phyloP scores from a whole-genome alignment of 2,888 invertebrate genomes.

The Hyles lineata region DNA sequence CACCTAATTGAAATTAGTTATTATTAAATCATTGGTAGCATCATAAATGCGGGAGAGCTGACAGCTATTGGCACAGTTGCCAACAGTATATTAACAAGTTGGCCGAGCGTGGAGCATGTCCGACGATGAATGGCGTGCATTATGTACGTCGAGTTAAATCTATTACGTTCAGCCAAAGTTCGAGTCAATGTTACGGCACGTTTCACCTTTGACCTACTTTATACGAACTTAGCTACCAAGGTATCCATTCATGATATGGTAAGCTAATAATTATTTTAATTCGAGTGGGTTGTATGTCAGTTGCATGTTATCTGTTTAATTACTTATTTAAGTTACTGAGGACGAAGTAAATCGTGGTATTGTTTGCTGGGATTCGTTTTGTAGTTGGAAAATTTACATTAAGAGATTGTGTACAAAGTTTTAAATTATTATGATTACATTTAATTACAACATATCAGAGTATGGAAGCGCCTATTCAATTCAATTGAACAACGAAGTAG shows the following conservation, averaged over 20 bases:
- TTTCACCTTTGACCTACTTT: constrained; percentile 52
- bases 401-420: background rate
- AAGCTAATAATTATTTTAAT: constrained; percentile 32
- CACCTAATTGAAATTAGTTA: too few relatives aligned
- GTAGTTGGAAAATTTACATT: background rate
- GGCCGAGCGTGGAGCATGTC: background rate
- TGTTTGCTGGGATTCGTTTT: constrained; percentile 10
- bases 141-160: constrained; percentile 21
- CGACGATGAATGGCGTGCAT: constrained; percentile 13
- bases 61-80: background rate
- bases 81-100: background rate
- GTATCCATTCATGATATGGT: constrained; percentile 30
- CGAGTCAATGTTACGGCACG: constrained; percentile 50
- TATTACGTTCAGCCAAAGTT: constrained; percentile 31
- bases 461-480: too few relatives aligned
- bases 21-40: background rate
- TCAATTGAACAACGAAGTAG: too few relatives aligned
- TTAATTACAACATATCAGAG: too few relatives aligned
- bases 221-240: constrained; percentile 33
- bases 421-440: background rate
- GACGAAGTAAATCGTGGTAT: constrained; percentile 16
- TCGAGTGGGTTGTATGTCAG: constrained; percentile 28
- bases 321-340: constrained; percentile 28
- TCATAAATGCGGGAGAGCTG: background rate
- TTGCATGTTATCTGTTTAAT: constrained; percentile 29